phyloP scores from a whole-genome alignment of 2,888 invertebrate genomes.

The Parnassius orleans region DNA sequence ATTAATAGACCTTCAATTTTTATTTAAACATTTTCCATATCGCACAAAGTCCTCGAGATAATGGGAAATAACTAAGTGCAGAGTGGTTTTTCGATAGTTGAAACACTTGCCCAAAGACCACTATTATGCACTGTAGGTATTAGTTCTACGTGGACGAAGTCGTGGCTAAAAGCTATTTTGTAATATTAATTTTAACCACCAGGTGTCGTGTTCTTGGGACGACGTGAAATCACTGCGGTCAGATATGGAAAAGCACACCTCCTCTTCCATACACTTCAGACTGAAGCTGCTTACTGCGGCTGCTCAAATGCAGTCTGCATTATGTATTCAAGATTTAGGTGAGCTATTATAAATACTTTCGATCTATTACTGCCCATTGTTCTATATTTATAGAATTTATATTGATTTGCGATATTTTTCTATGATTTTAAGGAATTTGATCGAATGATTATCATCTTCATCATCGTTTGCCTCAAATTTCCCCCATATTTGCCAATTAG shows the following conservation, averaged over 20 bases:
- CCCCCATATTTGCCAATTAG: no score
- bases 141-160: background rate
- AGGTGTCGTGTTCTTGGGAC: constrained; percentile 98
- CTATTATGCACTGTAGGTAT: no score
- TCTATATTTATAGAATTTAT: background rate
- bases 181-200: constrained; percentile 15
- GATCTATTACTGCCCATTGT: background rate
- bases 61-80: no score
- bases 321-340: constrained; percentile 95
- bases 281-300: constrained; percentile 95
- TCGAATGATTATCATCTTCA: no score
- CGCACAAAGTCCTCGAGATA: no score
- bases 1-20: no score
- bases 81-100: no score
- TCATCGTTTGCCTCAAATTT: no score
- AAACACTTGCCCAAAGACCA: no score
- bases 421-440: no score
- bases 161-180: background rate
- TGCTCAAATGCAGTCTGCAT: constrained; percentile 94
- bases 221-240: constrained; percentile 94
- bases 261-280: constrained; percentile 94
- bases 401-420: no score
- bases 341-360: constrained; percentile 22
- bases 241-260: constrained; percentile 96
- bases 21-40: no score